phyloP scores from a whole-genome alignment of 2,113 vertebrate genomes.

The Vireo altiloquus region DNA sequence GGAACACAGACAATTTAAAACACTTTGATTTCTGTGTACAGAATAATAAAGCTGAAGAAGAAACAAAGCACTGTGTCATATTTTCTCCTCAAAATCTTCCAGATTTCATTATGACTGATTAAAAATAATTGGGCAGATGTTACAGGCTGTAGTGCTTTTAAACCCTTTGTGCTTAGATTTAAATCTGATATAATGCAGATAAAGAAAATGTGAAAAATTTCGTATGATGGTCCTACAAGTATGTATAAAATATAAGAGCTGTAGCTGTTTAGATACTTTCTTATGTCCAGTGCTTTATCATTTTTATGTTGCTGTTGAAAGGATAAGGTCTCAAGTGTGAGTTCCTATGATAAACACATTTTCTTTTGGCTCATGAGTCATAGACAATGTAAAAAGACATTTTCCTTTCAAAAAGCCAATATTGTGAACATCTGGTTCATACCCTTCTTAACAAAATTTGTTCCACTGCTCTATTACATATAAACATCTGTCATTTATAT shows the following conservation, averaged over 20 bases:
- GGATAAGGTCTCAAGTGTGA: conserved; percentile 47
- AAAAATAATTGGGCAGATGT: conserved; percentile 35
- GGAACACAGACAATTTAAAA: not conserved
- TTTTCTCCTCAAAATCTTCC: not conserved
- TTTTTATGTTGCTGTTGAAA: conserved; percentile 67
- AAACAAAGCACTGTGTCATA: not conserved
- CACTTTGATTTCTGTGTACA: not conserved
- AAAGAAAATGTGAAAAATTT: conserved; percentile 34
- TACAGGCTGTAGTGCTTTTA: conserved; percentile 1
- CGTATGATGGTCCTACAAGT: not conserved
- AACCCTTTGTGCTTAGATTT: conserved; percentile 21
- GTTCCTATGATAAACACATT: conserved; percentile 52
- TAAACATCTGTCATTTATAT: conserved; percentile 78
- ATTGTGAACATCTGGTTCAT: conserved; percentile 75
- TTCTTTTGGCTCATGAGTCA: conserved; percentile 40
- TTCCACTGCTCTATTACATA: conserved; percentile 72
- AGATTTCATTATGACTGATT: not conserved
- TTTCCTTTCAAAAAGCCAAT: conserved; percentile 59
- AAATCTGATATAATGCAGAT: conserved; percentile 42
- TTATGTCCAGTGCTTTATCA: not conserved
- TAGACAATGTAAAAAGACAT: conserved; percentile 59
- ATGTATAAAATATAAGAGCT: conserved; percentile 37
- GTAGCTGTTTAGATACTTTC: not conserved
- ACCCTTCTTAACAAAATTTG: conserved; percentile 72
- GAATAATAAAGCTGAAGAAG: not conserved